Percentiles rank a stretch among this genome's conserved stretches.
phyloP scores from a whole-genome alignment of 35 echinoderm and acorn worm species.

The Diadema setosum region DNA sequence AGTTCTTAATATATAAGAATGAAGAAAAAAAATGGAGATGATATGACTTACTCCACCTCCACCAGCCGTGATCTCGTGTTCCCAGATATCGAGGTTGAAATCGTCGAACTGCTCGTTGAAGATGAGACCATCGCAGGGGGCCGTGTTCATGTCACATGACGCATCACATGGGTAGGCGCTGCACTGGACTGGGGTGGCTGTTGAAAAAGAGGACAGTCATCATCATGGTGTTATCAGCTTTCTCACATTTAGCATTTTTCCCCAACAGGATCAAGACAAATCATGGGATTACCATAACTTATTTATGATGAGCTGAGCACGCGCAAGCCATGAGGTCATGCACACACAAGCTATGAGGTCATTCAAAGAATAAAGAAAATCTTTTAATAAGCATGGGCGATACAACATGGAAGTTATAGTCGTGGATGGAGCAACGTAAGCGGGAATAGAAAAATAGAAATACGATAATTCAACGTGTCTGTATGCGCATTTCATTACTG shows the following conservation, averaged over 20 bases:
- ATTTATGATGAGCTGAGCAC: background rate
- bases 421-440: too few relatives aligned
- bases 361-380: too few relatives aligned
- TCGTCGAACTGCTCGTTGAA: slow-evolving; percentile 84
- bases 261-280: background rate
- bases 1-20: too few relatives aligned
- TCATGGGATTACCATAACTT: background rate
- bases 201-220: background rate
- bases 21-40: background rate
- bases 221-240: background rate
- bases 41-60: slow-evolving; percentile 79
- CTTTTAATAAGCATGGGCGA: too few relatives aligned
- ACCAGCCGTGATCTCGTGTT: slow-evolving; percentile 91
- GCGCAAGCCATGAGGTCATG: background rate
- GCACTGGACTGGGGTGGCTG: background rate
- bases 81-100: slow-evolving; percentile 72
- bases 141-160: slow-evolving; percentile 21
- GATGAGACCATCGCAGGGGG: slow-evolving; percentile 56
- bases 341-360: background rate
- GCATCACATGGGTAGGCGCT: slow-evolving; percentile 43
- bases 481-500: too few relatives aligned
- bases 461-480: too few relatives aligned
- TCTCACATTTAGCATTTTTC: too few relatives aligned
- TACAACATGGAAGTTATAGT: too few relatives aligned
- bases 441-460: too few relatives aligned